Percentiles rank a stretch among this genome's conserved stretches.
phyloP scores from a whole-genome alignment of 2,888 invertebrate species.

The Meteorus cinctellus region DNA sequence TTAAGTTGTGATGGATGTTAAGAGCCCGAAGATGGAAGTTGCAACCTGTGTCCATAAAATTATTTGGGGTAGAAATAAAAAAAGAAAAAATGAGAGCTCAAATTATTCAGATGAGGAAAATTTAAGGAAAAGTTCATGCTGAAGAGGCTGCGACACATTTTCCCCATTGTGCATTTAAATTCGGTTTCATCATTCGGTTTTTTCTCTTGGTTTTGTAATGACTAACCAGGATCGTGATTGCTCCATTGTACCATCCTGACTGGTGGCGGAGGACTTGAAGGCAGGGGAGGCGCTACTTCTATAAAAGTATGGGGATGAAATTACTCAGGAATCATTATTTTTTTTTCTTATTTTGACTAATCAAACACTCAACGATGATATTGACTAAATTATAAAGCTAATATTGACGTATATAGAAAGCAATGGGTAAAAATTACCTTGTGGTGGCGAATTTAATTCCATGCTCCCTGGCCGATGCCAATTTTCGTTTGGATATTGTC shows the following conservation, averaged over 20 bases:
- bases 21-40: background rate
- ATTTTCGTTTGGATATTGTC: slow-evolving; percentile 64
- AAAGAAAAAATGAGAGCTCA: background rate
- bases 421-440: slow-evolving; percentile 59
- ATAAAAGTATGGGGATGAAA: slow-evolving; percentile 66
- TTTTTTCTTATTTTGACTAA: slow-evolving; percentile 18
- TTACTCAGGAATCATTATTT: slow-evolving; percentile 29
- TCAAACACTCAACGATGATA: slow-evolving; percentile 38
- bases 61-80: background rate
- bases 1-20: background rate
- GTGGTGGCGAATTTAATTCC: slow-evolving; percentile 61
- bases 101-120: background rate
- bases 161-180: background rate
- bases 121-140: background rate
- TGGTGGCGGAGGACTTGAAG: slow-evolving; percentile 76
- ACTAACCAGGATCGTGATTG: slow-evolving; percentile 70
- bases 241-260: slow-evolving; percentile 68
- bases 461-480: slow-evolving; percentile 67
- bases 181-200: background rate
- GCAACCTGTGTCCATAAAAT: background rate
- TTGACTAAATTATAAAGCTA: slow-evolving; percentile 42
- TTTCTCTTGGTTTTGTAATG: background rate
- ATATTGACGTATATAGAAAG: background rate
- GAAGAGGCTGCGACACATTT: background rate
- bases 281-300: slow-evolving; percentile 78